A percentile compares a stretch with the other conserved stretches of the same genome.
These are phyloP conservation scores for Pteronura brasiliensis DNA, from an alignment of 2,113 vertebrate species.

Conservation along the genomic window DNA sequence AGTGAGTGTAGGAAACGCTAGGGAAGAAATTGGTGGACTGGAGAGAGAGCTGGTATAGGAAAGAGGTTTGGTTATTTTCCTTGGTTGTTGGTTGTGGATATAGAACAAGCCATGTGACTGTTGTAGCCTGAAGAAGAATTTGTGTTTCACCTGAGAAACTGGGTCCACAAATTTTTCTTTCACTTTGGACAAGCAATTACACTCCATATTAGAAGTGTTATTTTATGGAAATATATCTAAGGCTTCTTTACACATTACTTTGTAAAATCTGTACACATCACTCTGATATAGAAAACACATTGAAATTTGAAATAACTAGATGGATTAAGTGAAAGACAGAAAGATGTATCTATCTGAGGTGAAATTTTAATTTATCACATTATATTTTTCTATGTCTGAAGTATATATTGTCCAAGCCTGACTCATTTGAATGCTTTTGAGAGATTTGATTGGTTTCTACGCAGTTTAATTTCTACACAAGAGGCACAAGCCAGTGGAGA, in stretches of 20 bases:
- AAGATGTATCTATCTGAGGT: background rate
- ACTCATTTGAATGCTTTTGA: conserved; percentile 15
- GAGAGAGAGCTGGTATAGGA: background rate
- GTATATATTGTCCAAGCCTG: background rate
- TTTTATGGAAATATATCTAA: conserved; percentile 62
- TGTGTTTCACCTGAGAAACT: conserved; percentile 61
- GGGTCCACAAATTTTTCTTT: conserved; percentile 27
- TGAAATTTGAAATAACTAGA: background rate
- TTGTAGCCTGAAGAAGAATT: conserved; percentile 50
- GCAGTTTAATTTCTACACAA: conserved; percentile 45
- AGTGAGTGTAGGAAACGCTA: background rate
- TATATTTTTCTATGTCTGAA: background rate
- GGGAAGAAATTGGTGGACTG: conserved; percentile 9
- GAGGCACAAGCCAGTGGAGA: background rate
- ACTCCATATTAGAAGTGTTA: conserved; percentile 44
- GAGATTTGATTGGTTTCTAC: conserved; percentile 2
- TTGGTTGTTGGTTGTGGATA: conserved; percentile 65
- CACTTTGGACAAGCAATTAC: conserved; percentile 43
- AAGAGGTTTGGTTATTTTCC: conserved; percentile 56
- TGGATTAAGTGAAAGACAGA: background rate
- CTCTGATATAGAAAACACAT: background rate
- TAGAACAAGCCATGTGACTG: conserved; percentile 68
- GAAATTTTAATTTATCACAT: background rate
- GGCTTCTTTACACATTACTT: background rate
- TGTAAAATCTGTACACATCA: background rate